These are phyloP conservation scores for Periphyllus acericola DNA, from an alignment of 2,888 invertebrate genomes.

Conservation along the genomic window DNA sequence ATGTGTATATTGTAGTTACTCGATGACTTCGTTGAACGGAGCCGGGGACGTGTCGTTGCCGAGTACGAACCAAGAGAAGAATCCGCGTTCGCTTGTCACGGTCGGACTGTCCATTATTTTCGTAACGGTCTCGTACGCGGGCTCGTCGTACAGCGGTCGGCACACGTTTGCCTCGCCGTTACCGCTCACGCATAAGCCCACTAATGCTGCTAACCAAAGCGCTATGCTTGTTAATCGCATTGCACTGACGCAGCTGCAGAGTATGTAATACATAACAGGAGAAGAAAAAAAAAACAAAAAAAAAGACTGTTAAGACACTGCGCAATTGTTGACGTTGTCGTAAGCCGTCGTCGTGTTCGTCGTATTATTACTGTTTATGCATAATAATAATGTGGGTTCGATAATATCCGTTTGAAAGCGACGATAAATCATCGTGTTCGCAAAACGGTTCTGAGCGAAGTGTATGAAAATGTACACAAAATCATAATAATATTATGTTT, in stretches of 20 bases:
- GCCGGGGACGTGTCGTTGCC: constrained; percentile 39
- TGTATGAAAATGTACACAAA: background rate
- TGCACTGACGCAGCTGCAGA: constrained; percentile 32
- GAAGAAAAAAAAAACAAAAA: background rate
- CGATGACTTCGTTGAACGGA: constrained; percentile 50
- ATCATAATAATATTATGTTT: background rate
- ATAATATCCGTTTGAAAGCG: too few relatives aligned
- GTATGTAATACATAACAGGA: background rate
- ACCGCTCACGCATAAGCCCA: constrained; percentile 38
- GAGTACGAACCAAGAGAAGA: constrained; percentile 44
- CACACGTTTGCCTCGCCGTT: constrained; percentile 52
- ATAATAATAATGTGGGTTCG: too few relatives aligned
- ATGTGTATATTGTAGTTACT: constrained; percentile 16
- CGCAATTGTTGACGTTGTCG: too few relatives aligned
- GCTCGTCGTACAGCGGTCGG: constrained; percentile 45
- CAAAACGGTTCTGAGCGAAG: too few relatives aligned
- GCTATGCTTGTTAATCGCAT: constrained; percentile 40
- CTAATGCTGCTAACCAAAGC: constrained; percentile 33
- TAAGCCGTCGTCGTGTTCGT: too few relatives aligned
- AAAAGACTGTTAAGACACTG: too few relatives aligned
- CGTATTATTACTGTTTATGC: too few relatives aligned
- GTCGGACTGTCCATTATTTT: constrained; percentile 46
- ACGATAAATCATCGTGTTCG: too few relatives aligned
- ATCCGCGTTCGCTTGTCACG: constrained; percentile 37
- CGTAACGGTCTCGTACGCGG: constrained; percentile 43